phyloP scores from a whole-genome alignment of 2,797 vertebrate genomes.

The Intellagama lesueurii region DNA sequence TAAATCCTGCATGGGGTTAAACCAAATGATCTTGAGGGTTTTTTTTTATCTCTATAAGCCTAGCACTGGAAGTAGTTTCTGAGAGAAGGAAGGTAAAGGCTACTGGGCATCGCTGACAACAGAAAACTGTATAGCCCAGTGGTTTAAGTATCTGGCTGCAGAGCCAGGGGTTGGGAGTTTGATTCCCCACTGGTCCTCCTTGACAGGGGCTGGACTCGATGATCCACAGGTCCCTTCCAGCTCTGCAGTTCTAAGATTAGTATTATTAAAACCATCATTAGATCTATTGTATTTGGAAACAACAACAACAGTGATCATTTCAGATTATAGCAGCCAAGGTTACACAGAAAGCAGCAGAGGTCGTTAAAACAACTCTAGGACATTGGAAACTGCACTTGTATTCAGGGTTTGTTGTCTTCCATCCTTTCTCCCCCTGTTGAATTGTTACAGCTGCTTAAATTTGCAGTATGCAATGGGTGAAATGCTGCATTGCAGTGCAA shows the following conservation, averaged over 20 bases:
- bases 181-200: too few species aligned
- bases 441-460: neutral
- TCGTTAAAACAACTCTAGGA: neutral
- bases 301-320: neutral
- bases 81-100: neutral
- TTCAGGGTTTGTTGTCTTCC: neutral
- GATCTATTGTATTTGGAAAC: neutral
- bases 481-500: constrained; percentile 37
- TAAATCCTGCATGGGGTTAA: too few species aligned
- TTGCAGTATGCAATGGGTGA: neutral
- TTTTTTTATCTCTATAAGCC: neutral
- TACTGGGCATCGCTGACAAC: neutral
- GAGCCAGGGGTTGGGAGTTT: too few species aligned
- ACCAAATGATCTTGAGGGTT: neutral
- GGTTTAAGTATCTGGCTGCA: too few species aligned
- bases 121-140: too few species aligned
- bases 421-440: neutral
- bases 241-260: too few species aligned
- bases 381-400: neutral
- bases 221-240: too few species aligned
- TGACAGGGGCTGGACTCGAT: too few species aligned
- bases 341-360: too few species aligned
- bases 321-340: neutral
- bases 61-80: neutral
- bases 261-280: neutral